phyloP scores from a whole-genome alignment of 2,113 vertebrate genomes.

The Laterallus jamaicensis region DNA sequence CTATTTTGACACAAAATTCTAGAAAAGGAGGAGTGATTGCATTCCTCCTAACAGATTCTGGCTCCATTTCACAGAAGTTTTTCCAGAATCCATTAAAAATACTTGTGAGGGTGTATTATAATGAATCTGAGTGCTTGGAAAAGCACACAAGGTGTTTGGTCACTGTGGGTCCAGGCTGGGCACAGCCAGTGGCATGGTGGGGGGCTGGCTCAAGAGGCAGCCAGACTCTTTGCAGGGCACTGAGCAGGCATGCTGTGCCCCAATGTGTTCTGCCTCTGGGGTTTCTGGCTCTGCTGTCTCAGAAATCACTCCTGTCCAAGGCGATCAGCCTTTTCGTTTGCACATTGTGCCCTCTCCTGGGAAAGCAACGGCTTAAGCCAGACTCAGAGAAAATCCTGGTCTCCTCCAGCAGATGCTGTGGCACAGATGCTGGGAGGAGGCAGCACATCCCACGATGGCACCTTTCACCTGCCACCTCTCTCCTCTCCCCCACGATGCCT shows the following conservation, averaged over 20 bases:
- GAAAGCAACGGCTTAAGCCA: rapidly evolving
- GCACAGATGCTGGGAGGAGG: not conserved
- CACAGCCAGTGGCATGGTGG: rapidly evolving
- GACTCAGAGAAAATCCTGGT: rapidly evolving
- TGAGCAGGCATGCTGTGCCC: rapidly evolving
- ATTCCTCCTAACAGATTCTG: not conserved
- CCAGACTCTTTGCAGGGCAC: not conserved
- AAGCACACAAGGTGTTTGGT: not conserved
- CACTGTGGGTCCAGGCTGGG: rapidly evolving
- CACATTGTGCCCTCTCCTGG: constrained; percentile 52
- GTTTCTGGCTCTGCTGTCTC: not conserved
- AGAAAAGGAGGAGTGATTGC: not conserved
- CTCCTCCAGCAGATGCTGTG: rapidly evolving
- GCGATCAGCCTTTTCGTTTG: rapidly evolving
- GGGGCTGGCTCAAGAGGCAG: not conserved
- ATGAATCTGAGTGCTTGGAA: rapidly evolving
- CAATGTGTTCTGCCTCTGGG: rapidly evolving
- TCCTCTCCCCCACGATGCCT: not conserved
- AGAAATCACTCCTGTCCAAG: rapidly evolving
- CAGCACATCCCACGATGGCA: rapidly evolving
- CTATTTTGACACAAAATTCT: not conserved
- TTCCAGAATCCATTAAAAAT: not conserved
- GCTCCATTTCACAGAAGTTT: not conserved
- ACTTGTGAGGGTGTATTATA: not conserved
- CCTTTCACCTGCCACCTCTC: not conserved